Conservation (phyloP, 2,113 vertebrate genomes). For the Polypterus senegalus region DNA sequence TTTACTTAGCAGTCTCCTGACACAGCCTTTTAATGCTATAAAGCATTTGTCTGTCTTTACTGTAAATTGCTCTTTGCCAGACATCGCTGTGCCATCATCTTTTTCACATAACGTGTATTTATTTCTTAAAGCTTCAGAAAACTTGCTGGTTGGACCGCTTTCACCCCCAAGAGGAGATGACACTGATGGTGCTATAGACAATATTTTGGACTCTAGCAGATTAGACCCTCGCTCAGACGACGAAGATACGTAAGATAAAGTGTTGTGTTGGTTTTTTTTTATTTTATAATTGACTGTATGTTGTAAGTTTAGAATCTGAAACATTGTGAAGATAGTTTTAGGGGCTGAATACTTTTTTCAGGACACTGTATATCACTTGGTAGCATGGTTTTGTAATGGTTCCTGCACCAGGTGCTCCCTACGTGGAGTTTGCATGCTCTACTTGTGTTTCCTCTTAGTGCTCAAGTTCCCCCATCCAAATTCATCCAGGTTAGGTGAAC, state of each 20-base stretch:
- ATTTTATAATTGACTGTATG: neutral
- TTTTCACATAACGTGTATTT: conserved; percentile 2
- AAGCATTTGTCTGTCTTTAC: neutral
- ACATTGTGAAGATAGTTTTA: too few species aligned
- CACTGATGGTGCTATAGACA: conserved; percentile 51
- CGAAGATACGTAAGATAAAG: conserved; percentile 75
- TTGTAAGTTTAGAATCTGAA: neutral
- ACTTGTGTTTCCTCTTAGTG: too few species aligned
- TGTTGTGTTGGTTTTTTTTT: neutral
- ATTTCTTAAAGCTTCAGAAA: conserved; percentile 34
- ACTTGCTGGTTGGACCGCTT: conserved; percentile 54
- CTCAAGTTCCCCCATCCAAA: too few species aligned
- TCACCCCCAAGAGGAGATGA: conserved; percentile 40
- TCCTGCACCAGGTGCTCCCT: too few species aligned
- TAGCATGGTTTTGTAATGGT: too few species aligned
- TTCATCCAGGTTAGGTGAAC: too few species aligned
- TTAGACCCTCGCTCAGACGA: conserved; percentile 68
- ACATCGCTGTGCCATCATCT: neutral
- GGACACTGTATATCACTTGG: too few species aligned
- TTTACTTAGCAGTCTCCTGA: neutral
- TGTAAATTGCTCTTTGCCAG: neutral
- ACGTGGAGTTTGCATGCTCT: too few species aligned
- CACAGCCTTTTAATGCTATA: neutral
- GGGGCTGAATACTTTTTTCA: too few species aligned
- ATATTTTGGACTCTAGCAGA: conserved; percentile 46